phyloP scores from a whole-genome alignment of 2,113 vertebrate genomes.

The Ammospiza caudacuta region DNA sequence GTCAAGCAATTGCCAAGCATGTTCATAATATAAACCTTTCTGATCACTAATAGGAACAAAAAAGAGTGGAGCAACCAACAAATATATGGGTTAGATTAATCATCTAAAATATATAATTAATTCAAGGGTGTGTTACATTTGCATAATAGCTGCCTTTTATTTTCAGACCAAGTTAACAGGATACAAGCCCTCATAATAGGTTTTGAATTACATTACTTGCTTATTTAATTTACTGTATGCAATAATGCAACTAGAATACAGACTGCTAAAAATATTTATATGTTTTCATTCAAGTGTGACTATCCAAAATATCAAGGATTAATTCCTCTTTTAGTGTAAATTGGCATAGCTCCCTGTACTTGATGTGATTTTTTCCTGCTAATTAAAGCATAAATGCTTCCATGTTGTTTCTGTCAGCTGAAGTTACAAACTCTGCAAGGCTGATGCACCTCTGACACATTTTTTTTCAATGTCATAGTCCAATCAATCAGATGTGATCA shows the following conservation, averaged over 20 bases:
- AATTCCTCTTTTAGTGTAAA: background rate
- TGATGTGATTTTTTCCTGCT: background rate
- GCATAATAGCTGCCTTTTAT: slow-evolving; percentile 34
- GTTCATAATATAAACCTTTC: background rate
- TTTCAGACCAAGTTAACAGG: slow-evolving; percentile 27
- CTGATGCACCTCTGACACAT: background rate
- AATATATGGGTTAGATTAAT: background rate
- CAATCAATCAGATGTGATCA: background rate
- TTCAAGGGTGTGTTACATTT: slow-evolving; percentile 43
- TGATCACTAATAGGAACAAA: background rate
- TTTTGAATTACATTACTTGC: background rate
- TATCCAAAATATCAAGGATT: background rate
- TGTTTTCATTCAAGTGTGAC: background rate
- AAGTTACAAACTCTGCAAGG: background rate
- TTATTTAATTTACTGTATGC: slow-evolving; percentile 7
- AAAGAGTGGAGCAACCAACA: background rate
- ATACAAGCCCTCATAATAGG: slow-evolving; percentile 11
- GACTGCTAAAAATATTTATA: background rate
- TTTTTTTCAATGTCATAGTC: background rate
- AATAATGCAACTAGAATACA: background rate
- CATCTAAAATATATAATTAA: slow-evolving; percentile 30
- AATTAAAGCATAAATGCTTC: background rate
- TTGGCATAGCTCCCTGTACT: background rate
- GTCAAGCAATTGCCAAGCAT: background rate
- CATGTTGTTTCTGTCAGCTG: background rate